A percentile compares a stretch with the other conserved stretches of the same genome.
Evolutionary conservation across 92 coral and sea anemone species (phyloP).

Genomic region (Bergia sp.): DNA sequence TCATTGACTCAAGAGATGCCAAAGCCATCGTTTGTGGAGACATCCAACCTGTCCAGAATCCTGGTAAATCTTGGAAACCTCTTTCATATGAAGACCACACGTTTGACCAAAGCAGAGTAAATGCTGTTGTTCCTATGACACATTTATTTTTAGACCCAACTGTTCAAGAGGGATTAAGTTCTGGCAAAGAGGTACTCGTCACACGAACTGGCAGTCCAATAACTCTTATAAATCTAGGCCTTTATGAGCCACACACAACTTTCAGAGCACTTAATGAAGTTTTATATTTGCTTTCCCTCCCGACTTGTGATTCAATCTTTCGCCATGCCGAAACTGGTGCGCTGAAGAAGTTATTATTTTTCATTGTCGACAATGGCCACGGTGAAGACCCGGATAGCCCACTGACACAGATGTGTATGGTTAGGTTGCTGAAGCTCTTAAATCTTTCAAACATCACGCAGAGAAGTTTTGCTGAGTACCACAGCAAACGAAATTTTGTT

Average conservation of each 20-base stretch:
- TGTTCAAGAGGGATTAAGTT: background rate
- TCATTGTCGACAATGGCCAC: conserved; percentile 60
- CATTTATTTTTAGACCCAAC: conserved; percentile 52
- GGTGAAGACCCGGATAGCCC: conserved; percentile 68
- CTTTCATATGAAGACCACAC: conserved; percentile 58
- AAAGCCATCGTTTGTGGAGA: conserved; percentile 43
- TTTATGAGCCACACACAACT: too few species aligned
- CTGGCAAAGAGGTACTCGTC: background rate
- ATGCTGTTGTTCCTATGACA: conserved; percentile 56
- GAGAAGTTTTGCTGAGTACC: conserved; percentile 64
- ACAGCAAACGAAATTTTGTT: conserved; percentile 61
- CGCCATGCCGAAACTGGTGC: too few species aligned
- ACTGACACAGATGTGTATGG: conserved; percentile 63
- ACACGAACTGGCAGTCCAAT: background rate
- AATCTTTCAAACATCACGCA: conserved; percentile 36
- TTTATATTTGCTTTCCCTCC: too few species aligned
- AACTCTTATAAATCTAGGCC: too few species aligned
- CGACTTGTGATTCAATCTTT: too few species aligned
- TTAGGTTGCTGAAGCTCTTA: conserved; percentile 43
- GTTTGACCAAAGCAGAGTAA: conserved; percentile 51
- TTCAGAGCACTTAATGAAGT: too few species aligned
- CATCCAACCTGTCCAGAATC: conserved; percentile 43
- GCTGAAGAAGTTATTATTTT: conserved; percentile 25
- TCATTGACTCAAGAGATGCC: conserved; percentile 58
- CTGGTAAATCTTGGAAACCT: conserved; percentile 40